Base-by-base conservation (phyloP, 2,888 invertebrate species). In the Heliconius aoede region DNA sequence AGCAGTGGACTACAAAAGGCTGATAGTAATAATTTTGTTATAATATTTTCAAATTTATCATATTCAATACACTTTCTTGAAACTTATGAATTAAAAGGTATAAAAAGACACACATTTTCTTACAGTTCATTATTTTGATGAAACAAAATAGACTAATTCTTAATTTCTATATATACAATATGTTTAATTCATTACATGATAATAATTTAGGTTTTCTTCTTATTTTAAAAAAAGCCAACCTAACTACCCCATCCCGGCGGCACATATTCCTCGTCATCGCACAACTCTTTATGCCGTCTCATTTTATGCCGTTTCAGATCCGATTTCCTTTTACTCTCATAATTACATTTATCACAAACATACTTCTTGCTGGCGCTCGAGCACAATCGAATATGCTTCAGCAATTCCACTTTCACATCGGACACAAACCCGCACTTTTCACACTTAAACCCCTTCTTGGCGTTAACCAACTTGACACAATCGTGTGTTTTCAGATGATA, bases 401-500 rank as follows among this genome's bases (percentile, higher is more conserved):
- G 13, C 18, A 81, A 74, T 3, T 77, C 76, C n/a, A 55, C 80
- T 26, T 81, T 81, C 0, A 51, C 72, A 13, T 60, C 79, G 0
- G 83, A 77, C 3, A 55, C 60, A 62, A 81, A 85, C 0, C 74
- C 73, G 13, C 86, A 87, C 64, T 81, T 81, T 0, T 80, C 77
- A 65, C 86, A 86, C 30, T 81, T 81, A 28, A 77, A 80, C 3
- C 61, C 78, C 2, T 72, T 28, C 7, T 74, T 76, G 0, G 40
- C 40, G 11, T 55, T 78, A 46, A 74, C 76, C 32, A 58, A 18
- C 15, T 40, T 60, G 1, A 73, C n/a, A 4, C 72, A 72, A 0
- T 77, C 76, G 18, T 93, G 93, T 0, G 86, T 83, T 21, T 89
- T 88, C 8, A 93, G 24, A 74, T 94, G 93, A 65, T 91, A 92